phyloP scores from a whole-genome alignment of 2,113 vertebrate genomes.

The Scomber japonicus region DNA sequence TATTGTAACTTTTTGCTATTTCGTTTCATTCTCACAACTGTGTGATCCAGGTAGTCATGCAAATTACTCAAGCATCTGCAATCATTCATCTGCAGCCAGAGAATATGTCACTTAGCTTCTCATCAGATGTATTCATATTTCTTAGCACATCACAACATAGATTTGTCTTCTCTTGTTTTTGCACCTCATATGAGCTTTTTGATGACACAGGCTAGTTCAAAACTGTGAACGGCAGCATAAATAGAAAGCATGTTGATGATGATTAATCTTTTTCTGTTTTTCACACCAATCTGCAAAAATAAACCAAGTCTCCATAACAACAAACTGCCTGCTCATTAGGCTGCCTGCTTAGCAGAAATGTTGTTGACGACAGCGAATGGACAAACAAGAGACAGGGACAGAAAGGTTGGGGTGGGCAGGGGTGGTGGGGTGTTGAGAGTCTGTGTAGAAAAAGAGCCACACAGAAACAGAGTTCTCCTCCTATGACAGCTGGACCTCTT shows the following conservation, averaged over 20 bases:
- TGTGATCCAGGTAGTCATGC: conserved; percentile 1
- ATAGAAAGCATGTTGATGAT: conserved; percentile 30
- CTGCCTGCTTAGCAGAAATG: conserved; percentile 58
- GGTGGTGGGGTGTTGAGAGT: not conserved
- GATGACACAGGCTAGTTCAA: conserved; percentile 21
- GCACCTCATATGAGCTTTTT: not conserved
- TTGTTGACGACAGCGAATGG: conserved; percentile 67
- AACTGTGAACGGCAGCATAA: conserved; percentile 35
- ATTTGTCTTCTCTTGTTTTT: not conserved
- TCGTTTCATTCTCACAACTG: not conserved
- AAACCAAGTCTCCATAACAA: conserved; percentile 76
- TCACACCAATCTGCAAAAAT: conserved; percentile 50
- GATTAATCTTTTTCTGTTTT: conserved; percentile 37
- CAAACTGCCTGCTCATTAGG: conserved; percentile 43
- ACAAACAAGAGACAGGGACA: conserved; percentile 20
- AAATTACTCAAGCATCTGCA: conserved; percentile 21
- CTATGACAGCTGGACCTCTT: conserved; percentile 70
- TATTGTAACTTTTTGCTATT: not conserved
- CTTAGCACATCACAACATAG: not conserved
- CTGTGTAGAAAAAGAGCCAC: not conserved
- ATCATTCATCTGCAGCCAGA: conserved; percentile 19
- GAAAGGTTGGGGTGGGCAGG: conserved; percentile 4
- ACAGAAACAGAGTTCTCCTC: conserved; percentile 51
- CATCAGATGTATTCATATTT: not conserved
- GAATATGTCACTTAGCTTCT: conserved; percentile 10